Evolutionary conservation across 2,113 vertebrate species (phyloP).

Genomic region (Panthera leo): DNA sequence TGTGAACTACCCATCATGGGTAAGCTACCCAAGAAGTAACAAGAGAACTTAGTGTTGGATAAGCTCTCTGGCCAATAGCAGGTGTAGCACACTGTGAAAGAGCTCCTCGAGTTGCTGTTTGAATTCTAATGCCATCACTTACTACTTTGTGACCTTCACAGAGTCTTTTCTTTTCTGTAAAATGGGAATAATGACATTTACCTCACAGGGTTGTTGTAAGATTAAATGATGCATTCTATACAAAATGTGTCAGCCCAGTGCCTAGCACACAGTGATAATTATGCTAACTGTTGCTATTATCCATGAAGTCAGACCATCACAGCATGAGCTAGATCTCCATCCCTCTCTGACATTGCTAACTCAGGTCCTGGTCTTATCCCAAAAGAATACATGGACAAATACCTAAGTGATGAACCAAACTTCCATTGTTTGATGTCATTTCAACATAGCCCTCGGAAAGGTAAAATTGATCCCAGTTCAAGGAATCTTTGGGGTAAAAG

Average conservation of each 20-base stretch:
- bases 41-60: not conserved
- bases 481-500: not conserved
- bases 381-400: not conserved
- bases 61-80: not conserved
- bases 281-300: not conserved
- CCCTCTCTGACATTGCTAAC: not conserved
- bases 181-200: not conserved
- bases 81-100: accelerated
- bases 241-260: not conserved
- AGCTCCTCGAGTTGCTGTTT: not conserved
- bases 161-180: not conserved
- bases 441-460: accelerated
- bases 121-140: not conserved
- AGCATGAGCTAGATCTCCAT: not conserved
- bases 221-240: not conserved
- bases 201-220: not conserved
- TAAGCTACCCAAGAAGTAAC: not conserved
- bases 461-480: not conserved
- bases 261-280: not conserved
- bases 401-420: not conserved
- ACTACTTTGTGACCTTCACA: not conserved
- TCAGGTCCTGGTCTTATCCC: not conserved
- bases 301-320: not conserved
- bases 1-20: not conserved
- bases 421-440: not conserved